Percentiles rank a stretch among this genome's conserved stretches.
Conservation (phyloP, 64 coral and sea anemone species). For the Trachythela sp. region DNA sequence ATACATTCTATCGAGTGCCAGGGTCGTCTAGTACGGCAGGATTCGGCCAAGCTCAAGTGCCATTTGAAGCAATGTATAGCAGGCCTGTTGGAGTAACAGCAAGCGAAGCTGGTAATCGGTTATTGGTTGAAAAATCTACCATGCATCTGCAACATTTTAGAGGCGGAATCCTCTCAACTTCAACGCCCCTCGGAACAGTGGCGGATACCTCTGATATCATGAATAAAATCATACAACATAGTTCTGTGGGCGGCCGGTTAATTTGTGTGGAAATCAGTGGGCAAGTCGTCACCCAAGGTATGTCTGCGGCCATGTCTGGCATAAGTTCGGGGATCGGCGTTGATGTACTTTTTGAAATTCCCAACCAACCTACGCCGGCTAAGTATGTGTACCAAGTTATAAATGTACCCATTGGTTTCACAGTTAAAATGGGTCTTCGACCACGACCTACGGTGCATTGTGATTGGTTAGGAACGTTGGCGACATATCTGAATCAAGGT, state of each 20-base stretch:
- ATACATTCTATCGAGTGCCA: constrained; percentile 68
- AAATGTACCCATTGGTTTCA: constrained; percentile 59
- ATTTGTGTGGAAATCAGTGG: constrained; percentile 72
- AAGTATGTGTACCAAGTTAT: constrained; percentile 55
- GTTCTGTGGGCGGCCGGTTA: constrained; percentile 50
- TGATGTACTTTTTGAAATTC: constrained; percentile 67
- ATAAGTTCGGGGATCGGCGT: constrained; percentile 63
- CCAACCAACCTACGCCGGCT: constrained; percentile 33
- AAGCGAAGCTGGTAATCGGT: not conserved
- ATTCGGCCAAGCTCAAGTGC: constrained; percentile 33
- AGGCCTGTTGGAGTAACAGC: constrained; percentile 25
- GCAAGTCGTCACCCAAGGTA: constrained; percentile 50
- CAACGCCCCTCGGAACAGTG: constrained; percentile 26
- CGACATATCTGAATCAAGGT: constrained; percentile 62
- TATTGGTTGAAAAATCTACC: constrained; percentile 61
- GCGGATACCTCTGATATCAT: constrained; percentile 63
- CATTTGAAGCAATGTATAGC: constrained; percentile 66
- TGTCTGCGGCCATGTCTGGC: constrained; percentile 52
- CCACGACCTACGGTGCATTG: constrained; percentile 29
- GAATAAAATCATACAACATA: constrained; percentile 38
- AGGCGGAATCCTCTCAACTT: constrained; percentile 50
- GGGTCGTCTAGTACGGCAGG: constrained; percentile 36
- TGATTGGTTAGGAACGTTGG: constrained; percentile 68
- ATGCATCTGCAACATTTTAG: constrained; percentile 53
- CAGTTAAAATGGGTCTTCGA: constrained; percentile 49